phyloP scores from a whole-genome alignment of 2,113 vertebrate genomes.

The Falco punctatus region DNA sequence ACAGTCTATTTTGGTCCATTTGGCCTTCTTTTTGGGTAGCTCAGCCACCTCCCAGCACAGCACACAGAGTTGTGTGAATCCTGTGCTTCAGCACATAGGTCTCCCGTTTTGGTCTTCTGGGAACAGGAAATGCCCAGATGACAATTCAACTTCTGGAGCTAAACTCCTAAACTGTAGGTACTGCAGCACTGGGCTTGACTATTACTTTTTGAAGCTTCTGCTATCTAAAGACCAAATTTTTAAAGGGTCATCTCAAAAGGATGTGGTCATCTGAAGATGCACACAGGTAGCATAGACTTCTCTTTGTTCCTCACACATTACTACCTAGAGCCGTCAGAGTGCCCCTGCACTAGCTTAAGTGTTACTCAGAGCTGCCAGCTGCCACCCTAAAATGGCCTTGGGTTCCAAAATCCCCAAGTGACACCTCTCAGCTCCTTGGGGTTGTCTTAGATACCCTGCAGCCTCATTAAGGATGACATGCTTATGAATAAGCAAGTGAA shows the following conservation, averaged over 20 bases:
- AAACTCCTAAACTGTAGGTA: background rate
- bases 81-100: background rate
- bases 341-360: background rate
- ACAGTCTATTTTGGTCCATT: background rate
- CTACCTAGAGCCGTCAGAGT: background rate
- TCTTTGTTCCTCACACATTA: background rate
- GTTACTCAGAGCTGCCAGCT: background rate
- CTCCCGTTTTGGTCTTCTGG: background rate
- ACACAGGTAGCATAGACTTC: background rate
- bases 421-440: background rate
- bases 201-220: background rate
- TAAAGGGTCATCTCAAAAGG: background rate
- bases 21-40: background rate
- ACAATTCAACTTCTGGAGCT: background rate
- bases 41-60: background rate
- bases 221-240: background rate
- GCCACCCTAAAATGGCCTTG: background rate
- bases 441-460: background rate
- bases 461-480: background rate
- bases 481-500: background rate
- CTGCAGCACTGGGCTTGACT: rapidly evolving
- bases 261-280: background rate
- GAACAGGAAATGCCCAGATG: background rate
- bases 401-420: background rate
- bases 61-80: background rate